Base-by-base conservation (phyloP, 2,888 invertebrate species). In the Pheosia tremula region DNA sequence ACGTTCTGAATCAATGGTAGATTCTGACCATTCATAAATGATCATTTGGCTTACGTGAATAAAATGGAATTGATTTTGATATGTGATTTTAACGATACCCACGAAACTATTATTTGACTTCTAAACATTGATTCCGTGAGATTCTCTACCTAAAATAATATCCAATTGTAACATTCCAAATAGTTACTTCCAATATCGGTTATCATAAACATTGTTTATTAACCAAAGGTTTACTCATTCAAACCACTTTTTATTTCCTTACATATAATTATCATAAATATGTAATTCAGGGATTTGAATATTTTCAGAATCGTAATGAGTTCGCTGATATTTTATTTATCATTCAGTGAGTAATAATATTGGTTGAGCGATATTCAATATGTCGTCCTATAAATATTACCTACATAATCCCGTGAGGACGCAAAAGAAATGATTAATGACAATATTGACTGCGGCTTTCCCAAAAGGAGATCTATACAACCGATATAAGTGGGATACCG, bases 171-270 rank as follows among this genome's bases (percentile, higher is more conserved):
- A 53, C 3, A 70, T 64, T 61, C 66, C 64, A 64, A 69, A 66
- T 9, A 37, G 37, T 11, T 52, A 52, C 36, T 52, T 36, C 11
- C 11, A 11, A 37, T 37, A 37, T 53, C 37, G 37, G 0, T 68
- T 68, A 75, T 75, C 71, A 69, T 71, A 69, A 64, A 70, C 63
- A 69, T 65, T 73, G 70, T 77, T 72, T 72, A 79, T 75, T 75
- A 74, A 69, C 64, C 58, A 64, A 53, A 58, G 67, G 71, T 71
- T 75, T 73, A 75, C 68, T 65, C 67, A 71, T 77, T 72, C 61
- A 63, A 64, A 61, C 61, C 57, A 68, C 60, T 71, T 68, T 57
- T 58, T 64, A 61, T 63, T 62, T 61, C 57, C 56, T 61, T 64
- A 64, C 57, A 67, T 64, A 64, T 64, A 60, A 69, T 71, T 62